Conservation (phyloP, 2,888 invertebrate species). For the Laspeyria flexula region DNA sequence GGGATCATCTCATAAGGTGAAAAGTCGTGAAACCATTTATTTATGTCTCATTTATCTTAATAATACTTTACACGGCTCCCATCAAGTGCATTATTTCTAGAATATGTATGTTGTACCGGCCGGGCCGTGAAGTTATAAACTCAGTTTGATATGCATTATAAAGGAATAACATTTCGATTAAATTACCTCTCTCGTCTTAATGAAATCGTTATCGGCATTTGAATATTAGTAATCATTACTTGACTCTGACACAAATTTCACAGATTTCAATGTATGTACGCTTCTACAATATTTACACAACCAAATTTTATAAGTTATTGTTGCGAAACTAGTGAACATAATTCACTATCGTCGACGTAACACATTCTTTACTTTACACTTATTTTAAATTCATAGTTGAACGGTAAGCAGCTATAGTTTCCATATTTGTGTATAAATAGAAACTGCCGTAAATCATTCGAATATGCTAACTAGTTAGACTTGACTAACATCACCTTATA, state of each 20-base stretch:
- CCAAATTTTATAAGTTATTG: not conserved
- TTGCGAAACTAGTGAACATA: not conserved
- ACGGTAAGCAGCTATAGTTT: not conserved
- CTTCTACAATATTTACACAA: constrained; percentile 25
- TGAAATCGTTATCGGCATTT: constrained; percentile 8
- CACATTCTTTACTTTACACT: constrained; percentile 14
- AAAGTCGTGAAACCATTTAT: no score
- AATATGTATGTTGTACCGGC: not conserved
- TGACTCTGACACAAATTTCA: constrained; percentile 29
- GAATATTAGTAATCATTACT: constrained; percentile 1
- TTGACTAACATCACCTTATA: no score
- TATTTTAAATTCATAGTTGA: not conserved
- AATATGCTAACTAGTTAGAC: not conserved
- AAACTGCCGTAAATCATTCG: not conserved
- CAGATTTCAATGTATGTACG: constrained; percentile 12
- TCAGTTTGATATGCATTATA: constrained; percentile 6
- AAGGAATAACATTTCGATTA: not conserved
- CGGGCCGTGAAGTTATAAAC: no score
- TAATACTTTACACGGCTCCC: no score
- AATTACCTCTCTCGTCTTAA: not conserved
- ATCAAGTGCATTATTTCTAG: not conserved
- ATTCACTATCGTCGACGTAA: constrained; percentile 27
- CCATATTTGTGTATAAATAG: not conserved
- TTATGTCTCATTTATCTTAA: no score
- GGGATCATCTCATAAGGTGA: no score